Evolutionary conservation across 1,140 invertebrate species (phyloP).

Genomic region (Glossosoma conforme): DNA sequence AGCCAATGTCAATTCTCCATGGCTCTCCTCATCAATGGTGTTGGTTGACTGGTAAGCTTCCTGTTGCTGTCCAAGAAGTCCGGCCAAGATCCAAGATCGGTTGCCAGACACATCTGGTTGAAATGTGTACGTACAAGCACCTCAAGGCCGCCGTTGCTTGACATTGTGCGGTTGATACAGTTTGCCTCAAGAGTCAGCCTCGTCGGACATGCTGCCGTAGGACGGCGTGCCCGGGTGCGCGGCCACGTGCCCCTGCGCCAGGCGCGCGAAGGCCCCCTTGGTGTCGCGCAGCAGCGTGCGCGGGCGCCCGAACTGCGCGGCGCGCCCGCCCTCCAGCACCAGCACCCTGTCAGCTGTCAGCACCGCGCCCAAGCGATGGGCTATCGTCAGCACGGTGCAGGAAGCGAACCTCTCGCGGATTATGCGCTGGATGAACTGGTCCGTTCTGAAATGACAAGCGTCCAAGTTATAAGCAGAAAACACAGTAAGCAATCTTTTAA

Average conservation of each 20-base stretch:
- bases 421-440: conserved; percentile 59
- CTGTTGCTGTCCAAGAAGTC: conserved; percentile 45
- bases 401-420: conserved; percentile 56
- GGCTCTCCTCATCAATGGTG: conserved; percentile 43
- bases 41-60: conserved; percentile 41
- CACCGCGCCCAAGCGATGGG: conserved; percentile 73
- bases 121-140: conserved; percentile 42
- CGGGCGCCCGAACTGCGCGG: conserved; percentile 44
- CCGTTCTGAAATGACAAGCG: conserved; percentile 52
- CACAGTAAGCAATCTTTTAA: no score
- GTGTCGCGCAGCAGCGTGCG: conserved; percentile 29
- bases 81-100: conserved; percentile 46
- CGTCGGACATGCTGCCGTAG: conserved; percentile 58
- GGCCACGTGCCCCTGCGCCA: conserved; percentile 58
- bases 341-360: conserved; percentile 70
- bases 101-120: conserved; percentile 36
- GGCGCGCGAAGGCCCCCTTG: conserved; percentile 36
- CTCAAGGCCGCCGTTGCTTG: no score
- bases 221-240: conserved; percentile 44
- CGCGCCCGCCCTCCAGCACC: conserved; percentile 50
- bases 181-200: conserved; percentile 29
- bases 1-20: no score
- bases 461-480: no score
- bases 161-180: no score
- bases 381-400: conserved; percentile 71